Evolutionary conservation across 2,113 vertebrate genomes (phyloP), one percentile per base, ranked within the genome.

Genomic region (Chaenocephalus aceratus): DNA sequence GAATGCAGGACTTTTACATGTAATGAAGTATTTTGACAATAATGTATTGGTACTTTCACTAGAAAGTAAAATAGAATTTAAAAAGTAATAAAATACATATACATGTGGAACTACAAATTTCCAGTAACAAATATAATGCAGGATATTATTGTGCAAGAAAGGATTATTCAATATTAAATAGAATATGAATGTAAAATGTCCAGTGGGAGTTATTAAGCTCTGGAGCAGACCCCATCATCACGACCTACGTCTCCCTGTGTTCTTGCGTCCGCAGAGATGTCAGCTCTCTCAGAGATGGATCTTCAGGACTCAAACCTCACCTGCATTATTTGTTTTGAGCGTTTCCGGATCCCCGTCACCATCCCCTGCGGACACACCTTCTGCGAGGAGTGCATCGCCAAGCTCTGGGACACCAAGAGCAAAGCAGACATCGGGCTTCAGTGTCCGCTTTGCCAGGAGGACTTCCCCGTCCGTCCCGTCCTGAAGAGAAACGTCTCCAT

Each of bases 301-400:
- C 75, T 83, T 30, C 88, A 89, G 57, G 94, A 94, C 86, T 72
- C 95, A 49, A 95, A 92, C 85, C 79, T 99, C 65, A 85, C 26
- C 65, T 99, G 98, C 61, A 72, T 80, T 85, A 97, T 99, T 91
- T 99, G 98, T 87, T 83, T 97, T 81, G 95, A 95, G 0, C 82
- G 91, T 0, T 98, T 96, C 90, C 36, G 0, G 1, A 53, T 86
- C 68, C 97, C 98, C 0, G 95, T 95, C 2, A 97, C 96, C 13
- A 94, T 97, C 63, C 92, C 91, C 12, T 99, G 98, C 0, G 97
- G 97, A 1, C 98, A 99, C 95, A 98, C 93, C 75, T 99, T 97
- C 93, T 99, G 97, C 90, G 79, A 86, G 21, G 0, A 0, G 1
- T 99, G 98, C 91, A 97, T 99, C 90, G 64, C 56, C 6, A 7